Evolutionary conservation across 2,797 vertebrate species (phyloP).

Genomic region (Chaetodon trifasciatus): DNA sequence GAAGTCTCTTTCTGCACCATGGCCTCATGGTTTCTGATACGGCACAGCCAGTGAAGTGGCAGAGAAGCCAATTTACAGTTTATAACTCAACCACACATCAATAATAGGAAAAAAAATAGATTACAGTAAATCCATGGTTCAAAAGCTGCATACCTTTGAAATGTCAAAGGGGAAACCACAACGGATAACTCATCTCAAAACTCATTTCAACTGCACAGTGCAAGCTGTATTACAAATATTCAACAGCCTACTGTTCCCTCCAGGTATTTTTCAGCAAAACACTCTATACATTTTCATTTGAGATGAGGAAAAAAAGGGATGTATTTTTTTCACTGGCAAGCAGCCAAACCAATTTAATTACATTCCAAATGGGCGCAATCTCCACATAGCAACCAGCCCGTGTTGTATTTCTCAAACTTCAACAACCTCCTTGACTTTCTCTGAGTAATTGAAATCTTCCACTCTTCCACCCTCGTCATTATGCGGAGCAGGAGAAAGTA

Average conservation of each 20-base stretch:
- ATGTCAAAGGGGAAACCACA: conserved; percentile 86
- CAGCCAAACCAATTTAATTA: conserved; percentile 83
- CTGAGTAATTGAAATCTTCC: conserved; percentile 82
- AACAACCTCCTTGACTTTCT: conserved; percentile 81
- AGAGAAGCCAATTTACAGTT: conserved; percentile 83
- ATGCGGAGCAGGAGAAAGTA: conserved; percentile 70
- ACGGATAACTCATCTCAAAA: conserved; percentile 85
- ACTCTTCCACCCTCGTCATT: conserved; percentile 71
- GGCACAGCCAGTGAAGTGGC: conserved; percentile 72
- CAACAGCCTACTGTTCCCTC: conserved; percentile 78
- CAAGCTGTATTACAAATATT: conserved; percentile 84
- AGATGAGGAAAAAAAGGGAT: conserved; percentile 71
- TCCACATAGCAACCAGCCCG: conserved; percentile 73
- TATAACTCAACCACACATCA: conserved; percentile 86
- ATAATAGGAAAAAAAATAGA: conserved; percentile 82
- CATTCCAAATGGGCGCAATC: conserved; percentile 82
- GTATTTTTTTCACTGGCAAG: conserved; percentile 69
- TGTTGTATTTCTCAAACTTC: conserved; percentile 82
- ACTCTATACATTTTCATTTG: conserved; percentile 82
- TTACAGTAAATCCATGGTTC: conserved; percentile 86
- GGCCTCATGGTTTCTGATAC: conserved; percentile 75
- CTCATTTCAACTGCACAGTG: conserved; percentile 84
- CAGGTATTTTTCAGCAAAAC: conserved; percentile 83
- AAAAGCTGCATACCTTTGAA: conserved; percentile 84
- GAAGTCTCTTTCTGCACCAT: conserved; percentile 56